Conservation (phyloP, 2,113 vertebrate genomes). For the Megaptera novaeangliae region DNA sequence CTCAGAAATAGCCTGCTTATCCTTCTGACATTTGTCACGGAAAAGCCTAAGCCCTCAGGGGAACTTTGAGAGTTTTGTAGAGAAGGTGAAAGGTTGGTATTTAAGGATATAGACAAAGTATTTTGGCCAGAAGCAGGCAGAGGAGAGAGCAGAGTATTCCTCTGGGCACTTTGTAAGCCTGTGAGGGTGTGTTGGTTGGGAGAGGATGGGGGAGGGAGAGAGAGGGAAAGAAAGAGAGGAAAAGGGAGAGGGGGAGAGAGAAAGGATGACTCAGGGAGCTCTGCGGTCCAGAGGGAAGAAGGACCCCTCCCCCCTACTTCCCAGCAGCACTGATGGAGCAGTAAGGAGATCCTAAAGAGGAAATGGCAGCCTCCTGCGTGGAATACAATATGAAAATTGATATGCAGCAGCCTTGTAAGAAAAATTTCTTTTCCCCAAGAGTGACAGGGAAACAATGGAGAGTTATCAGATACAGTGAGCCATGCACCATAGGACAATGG, state of each 20-base stretch:
- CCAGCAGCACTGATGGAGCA: neutral
- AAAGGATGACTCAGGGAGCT: neutral
- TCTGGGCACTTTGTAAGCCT: neutral
- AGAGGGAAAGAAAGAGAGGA: too few species aligned
- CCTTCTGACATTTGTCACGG: slow-evolving; percentile 19
- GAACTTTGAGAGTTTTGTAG: neutral
- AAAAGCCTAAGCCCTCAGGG: slow-evolving; percentile 17
- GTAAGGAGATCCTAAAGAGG: neutral
- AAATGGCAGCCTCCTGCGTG: neutral
- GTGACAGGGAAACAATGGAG: neutral
- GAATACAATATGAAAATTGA: neutral
- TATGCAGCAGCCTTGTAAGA: neutral
- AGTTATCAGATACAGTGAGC: neutral
- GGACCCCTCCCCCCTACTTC: neutral
- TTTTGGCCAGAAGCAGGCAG: slow-evolving; percentile 25
- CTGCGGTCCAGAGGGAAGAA: neutral
- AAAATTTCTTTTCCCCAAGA: neutral
- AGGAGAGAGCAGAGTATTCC: neutral
- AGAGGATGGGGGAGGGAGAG: too few species aligned
- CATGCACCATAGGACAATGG: too few species aligned
- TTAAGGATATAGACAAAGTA: slow-evolving; percentile 8
- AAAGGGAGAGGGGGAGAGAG: neutral
- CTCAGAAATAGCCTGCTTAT: slow-evolving; percentile 46
- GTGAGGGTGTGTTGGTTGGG: too few species aligned
- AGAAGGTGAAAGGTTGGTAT: slow-evolving; percentile 27